Evolutionary conservation across 2,888 invertebrate species (phyloP).

Genomic region (Cordilura impudica): DNA sequence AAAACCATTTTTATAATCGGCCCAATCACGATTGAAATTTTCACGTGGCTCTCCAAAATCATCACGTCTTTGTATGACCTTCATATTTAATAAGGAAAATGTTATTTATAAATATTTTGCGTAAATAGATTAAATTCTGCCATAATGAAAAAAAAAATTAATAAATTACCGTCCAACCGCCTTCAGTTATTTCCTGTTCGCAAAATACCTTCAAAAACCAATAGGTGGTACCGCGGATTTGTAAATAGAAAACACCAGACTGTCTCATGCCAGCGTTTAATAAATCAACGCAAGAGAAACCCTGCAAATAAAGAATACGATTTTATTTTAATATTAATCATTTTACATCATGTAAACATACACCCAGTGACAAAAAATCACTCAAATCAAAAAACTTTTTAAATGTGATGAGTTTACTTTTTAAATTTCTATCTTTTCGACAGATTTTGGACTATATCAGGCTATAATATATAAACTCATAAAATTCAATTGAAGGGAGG

Average conservation of each 20-base stretch:
- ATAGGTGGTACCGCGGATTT: conserved; percentile 93
- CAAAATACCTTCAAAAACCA: conserved; percentile 96
- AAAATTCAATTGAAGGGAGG: no score
- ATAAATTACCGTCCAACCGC: conserved; percentile 92
- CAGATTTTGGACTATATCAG: no score
- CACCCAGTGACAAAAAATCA: no score
- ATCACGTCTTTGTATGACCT: conserved; percentile 94
- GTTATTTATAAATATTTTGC: neutral
- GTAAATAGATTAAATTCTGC: neutral
- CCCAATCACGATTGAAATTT: conserved; percentile 95
- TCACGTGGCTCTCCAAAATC: conserved; percentile 92
- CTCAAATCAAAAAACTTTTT: no score
- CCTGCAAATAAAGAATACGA: conserved; percentile 80
- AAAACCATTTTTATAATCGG: conserved; percentile 94
- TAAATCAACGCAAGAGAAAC: conserved; percentile 92
- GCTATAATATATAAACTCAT: no score
- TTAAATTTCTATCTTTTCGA: no score
- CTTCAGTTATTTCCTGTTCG: conserved; percentile 92
- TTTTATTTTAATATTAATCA: no score
- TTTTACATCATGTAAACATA: no score
- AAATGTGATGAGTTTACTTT: no score
- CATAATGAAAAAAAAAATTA: neutral
- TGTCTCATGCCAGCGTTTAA: conserved; percentile 91
- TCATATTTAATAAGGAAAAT: conserved; percentile 5
- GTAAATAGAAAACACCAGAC: conserved; percentile 92